Evolutionary conservation across 2,888 invertebrate species (phyloP), one percentile per base, ranked within the genome.

Genomic region (Mellilla xanthometata): DNA sequence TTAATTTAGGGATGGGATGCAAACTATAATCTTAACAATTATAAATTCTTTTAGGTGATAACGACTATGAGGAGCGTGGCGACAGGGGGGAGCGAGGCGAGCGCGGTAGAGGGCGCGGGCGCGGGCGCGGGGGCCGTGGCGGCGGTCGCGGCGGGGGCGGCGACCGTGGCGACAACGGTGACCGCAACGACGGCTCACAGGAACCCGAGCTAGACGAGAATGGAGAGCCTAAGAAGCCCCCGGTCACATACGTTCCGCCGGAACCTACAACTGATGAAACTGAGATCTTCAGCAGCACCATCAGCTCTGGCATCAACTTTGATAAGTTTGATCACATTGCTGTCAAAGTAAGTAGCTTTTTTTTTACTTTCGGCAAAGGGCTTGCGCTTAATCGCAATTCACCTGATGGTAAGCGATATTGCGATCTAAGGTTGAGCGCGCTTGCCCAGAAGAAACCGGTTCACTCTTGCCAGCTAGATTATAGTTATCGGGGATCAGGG

Each of bases 291-390:
- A 91, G 91, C 35, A 91, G 90, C 36, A 92, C 93, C 0, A 94
- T 95, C 7, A 89, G 92, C 8, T 92, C 93, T 0, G 99, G 99
- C 0, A 97, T 97, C 28, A 99, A 99, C 79, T 99, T 98, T 77
- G 92, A 94, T 45, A 96, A 97, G 68, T 97, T 95, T 47, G 96
- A 98, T 51, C 92, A 94, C 19, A 98, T 99, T 53, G 94, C 95
- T 41, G 95, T 98, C 0, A 94, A 96, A 72, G 96, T 96, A 54
- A 91, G 90, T 41, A 5, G 15, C 1, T 6, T 19, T 6, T n/a
- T n/a, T n/a, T n/a, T n/a, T n/a, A n/a, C n/a, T n/a, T n/a, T n/a
- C n/a, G n/a, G n/a, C n/a, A n/a, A n/a, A n/a, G n/a, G n/a, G n/a
- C n/a, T n/a, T n/a, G n/a, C n/a, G n/a, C n/a, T n/a, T n/a, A n/a